Evolutionary conservation across 1,140 invertebrate genomes (phyloP), one percentile per base, ranked within the genome.

Genomic region (Drosophila equinoxialis): DNA sequence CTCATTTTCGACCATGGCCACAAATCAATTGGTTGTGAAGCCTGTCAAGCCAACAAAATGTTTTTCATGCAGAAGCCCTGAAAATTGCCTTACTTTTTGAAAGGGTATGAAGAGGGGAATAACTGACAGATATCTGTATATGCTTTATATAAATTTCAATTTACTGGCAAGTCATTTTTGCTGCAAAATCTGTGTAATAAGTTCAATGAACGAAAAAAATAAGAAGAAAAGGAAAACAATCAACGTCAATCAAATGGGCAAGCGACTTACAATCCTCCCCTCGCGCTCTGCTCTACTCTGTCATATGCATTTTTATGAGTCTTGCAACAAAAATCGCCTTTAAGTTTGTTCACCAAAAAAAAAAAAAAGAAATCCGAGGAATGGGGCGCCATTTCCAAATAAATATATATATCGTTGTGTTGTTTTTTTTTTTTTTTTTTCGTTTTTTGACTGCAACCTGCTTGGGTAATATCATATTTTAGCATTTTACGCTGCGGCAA

Each of bases 391-490:
- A 84, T 83, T 83, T 83, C 73, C 63, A 77, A 76, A 84, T 76
- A 77, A 68, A 73, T 65, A 75, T 67, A 75, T 42, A 60, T 73
- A 66, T 74, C 54, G 20, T 62, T 6, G 5, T 17, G 23, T 45
- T 67, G 48, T 66, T 45, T 1, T 17, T 17, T 17, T 17, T 17
- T n/a, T n/a, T 1, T 59, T 63, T 66, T 60, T 55, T 72, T 30
- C 62, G 61, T 63, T 66, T 60, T 60, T 72, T 30, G 65, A 58
- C 73, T 73, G 60, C 82, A 85, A 86, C 82, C 82, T 85, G 82
- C 82, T 85, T 81, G 74, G 78, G 82, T 85, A 86, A 85, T 81
- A 85, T 85, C 82, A 85, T 85, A 81, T 85, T 86, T 86, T 86
- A 86, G 79, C 79, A 78, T 69, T 78, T 66, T 55, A 54, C 48